Conservation (phyloP, 2,797 vertebrate species). For the Poeciliopsis presidionis region DNA sequence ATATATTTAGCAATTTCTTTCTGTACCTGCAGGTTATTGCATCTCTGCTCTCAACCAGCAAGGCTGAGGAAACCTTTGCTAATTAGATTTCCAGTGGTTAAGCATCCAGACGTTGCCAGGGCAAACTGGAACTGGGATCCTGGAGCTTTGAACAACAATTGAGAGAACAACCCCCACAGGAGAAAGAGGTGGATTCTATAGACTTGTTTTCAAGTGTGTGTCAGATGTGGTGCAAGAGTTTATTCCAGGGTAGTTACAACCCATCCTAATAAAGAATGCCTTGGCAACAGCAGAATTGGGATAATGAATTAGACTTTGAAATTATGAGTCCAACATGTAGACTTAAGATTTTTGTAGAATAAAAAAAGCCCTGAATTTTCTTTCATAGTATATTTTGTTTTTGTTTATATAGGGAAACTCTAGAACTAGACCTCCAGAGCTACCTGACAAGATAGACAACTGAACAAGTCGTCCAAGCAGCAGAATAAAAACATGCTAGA, state of each 20-base stretch:
- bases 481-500: slow-evolving; percentile 55
- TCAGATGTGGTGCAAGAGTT: slow-evolving; percentile 22
- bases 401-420: background rate
- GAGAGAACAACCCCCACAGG: slow-evolving; percentile 53
- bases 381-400: background rate
- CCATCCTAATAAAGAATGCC: slow-evolving; percentile 13
- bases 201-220: slow-evolving; percentile 21
- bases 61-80: slow-evolving; percentile 51
- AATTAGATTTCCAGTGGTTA: slow-evolving; percentile 72
- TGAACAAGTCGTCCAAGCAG: slow-evolving; percentile 21
- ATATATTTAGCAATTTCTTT: background rate
- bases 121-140: slow-evolving; percentile 77
- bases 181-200: slow-evolving; percentile 21
- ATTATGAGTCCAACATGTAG: background rate
- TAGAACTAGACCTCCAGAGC: slow-evolving; percentile 12
- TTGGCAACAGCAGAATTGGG: slow-evolving; percentile 5
- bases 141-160: slow-evolving; percentile 72
- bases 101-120: slow-evolving; percentile 36
- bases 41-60: slow-evolving; percentile 48
- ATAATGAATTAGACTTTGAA: background rate
- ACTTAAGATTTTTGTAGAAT: background rate
- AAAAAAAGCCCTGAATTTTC: background rate
- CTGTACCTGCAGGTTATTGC: slow-evolving; percentile 40
- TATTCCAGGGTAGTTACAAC: slow-evolving; percentile 32
- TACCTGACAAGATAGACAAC: slow-evolving; percentile 22